Base-by-base conservation (phyloP, 2,888 invertebrate species). In the Pterostichus niger region DNA sequence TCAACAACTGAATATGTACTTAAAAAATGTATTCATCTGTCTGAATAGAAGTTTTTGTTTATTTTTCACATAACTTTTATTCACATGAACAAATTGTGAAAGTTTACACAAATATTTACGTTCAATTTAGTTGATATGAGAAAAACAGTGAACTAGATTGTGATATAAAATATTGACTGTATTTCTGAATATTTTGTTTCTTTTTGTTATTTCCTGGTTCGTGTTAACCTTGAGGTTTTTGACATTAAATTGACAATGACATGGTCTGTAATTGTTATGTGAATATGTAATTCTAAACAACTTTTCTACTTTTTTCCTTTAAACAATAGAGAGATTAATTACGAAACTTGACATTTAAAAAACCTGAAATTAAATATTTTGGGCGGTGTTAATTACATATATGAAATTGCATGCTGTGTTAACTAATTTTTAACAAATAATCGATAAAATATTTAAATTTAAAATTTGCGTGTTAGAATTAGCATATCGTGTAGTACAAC, bases 401-500 rank as follows among this genome's bases (percentile, higher is more conserved):
- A 64, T 64, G n/a, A 35, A 13, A 33, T 64, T 64, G 33, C 64
- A 64, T 40, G 9, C 9, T 9, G 9, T 40, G 40, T 40, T 3
- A 40, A 40, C 40, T 40, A 61, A 35, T 61, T 35, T 33, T n/a
- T 35, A 31, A 17, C 61, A 61, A 61, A 64, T 64, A 11, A 64
- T 64, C 33, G 81, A 75, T 46, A 40, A 64, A 75, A 52, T 84
- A 11, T 46, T 40, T 11, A 78, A 61, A n/a, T 44, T 59, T 6
- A 11, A 17, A 2, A 76, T 61, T 56, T 73, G 77, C 4, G 35
- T n/a, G 75, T 68, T 77, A 40, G 40, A 80, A 81, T 76, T 82
- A 56, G 33, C 59, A 56, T 75, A 73, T 15, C 56, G 61, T 44
- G 83, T 56, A 56, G 75, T 40, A 81, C 56, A 56, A 56, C 56